These are phyloP conservation scores for Astropecten irregularis DNA, from an alignment of 53 echinoderm and acorn worm species.

Conservation along the genomic window DNA sequence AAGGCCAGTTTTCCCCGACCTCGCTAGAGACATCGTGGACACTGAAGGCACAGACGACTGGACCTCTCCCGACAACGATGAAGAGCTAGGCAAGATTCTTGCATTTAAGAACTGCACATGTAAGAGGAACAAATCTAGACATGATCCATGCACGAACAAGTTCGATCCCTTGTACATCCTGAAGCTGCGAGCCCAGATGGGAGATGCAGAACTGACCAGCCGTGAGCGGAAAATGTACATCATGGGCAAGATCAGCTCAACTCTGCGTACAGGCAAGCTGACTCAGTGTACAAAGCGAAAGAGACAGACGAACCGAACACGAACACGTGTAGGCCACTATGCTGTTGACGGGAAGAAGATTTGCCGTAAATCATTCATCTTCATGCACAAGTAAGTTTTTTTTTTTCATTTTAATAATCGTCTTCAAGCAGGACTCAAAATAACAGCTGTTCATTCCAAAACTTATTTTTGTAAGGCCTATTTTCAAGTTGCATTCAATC, in stretches of 20 bases:
- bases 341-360: slow-evolving; percentile 29
- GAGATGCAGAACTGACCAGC: slow-evolving; percentile 13
- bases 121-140: not conserved
- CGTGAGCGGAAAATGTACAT: slow-evolving; percentile 48
- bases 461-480: no score
- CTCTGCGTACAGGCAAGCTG: not conserved
- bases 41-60: slow-evolving; percentile 12
- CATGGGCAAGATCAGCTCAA: slow-evolving; percentile 51
- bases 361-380: slow-evolving; percentile 42
- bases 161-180: slow-evolving; percentile 22
- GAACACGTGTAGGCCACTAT: not conserved
- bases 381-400: slow-evolving; percentile 49
- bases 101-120: slow-evolving; percentile 25
- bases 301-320: not conserved
- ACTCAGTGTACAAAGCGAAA: not conserved
- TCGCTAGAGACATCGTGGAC: slow-evolving; percentile 4
- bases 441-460: no score
- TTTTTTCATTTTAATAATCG: no score
- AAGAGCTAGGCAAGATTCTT: slow-evolving; percentile 19
- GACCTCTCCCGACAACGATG: slow-evolving; percentile 22
- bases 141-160: slow-evolving; percentile 27
- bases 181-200: slow-evolving; percentile 45
- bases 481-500: not conserved
- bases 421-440: not conserved
- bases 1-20: not conserved